phyloP scores from a whole-genome alignment of 2,888 invertebrate species.

The Helobdella robusta region DNA sequence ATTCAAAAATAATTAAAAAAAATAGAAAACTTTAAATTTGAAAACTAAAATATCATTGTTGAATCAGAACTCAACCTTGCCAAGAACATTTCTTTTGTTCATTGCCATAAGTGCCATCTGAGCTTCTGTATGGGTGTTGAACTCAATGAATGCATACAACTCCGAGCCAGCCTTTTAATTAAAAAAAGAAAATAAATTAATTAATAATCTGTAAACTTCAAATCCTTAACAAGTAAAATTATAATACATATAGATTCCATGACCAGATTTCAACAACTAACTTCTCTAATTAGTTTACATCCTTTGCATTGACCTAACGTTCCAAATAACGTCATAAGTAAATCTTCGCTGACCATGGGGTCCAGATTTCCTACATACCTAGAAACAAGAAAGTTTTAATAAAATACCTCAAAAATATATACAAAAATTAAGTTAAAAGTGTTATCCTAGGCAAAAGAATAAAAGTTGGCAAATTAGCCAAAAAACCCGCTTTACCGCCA shows the following conservation, averaged over 20 bases:
- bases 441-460: no score
- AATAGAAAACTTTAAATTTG: neutral
- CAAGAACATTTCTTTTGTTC: slow-evolving; percentile 93
- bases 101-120: slow-evolving; percentile 94
- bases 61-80: slow-evolving; percentile 53
- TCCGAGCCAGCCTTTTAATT: slow-evolving; percentile 89
- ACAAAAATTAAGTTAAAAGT: no score
- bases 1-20: neutral
- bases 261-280: slow-evolving; percentile 58
- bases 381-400: no score
- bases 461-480: no score
- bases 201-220: neutral
- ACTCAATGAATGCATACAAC: slow-evolving; percentile 98
- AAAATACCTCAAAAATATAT: no score
- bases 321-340: slow-evolving; percentile 85
- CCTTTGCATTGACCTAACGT: slow-evolving; percentile 95
- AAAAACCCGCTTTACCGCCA: no score
- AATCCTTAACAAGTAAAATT: neutral
- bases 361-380: slow-evolving; percentile 94
- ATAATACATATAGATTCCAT: neutral
- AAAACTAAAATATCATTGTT: neutral
- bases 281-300: slow-evolving; percentile 95
- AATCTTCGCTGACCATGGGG: slow-evolving; percentile 82
- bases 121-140: slow-evolving; percentile 87
- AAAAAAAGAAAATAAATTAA: no score